Evolutionary conservation across 1,140 invertebrate species (phyloP).

Genomic region (Pomacea maculata): DNA sequence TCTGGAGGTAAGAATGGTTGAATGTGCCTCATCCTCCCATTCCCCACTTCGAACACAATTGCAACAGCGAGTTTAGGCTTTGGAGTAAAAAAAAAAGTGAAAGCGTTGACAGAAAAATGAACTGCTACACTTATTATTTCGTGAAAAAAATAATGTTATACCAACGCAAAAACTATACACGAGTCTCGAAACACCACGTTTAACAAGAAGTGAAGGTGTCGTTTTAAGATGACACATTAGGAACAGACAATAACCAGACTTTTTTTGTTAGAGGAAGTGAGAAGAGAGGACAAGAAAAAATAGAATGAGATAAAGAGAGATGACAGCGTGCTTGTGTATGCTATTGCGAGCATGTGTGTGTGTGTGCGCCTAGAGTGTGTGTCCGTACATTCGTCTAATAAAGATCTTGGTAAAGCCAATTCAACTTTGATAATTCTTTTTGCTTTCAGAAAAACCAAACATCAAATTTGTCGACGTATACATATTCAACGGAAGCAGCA

Average conservation of each 20-base stretch:
- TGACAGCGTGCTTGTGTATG: neutral
- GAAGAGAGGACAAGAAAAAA: neutral
- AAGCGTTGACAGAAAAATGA: neutral
- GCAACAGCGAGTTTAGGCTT: too few relatives aligned
- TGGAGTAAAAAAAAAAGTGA: neutral
- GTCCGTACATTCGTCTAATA: neutral
- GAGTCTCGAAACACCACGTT: neutral
- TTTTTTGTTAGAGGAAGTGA: neutral
- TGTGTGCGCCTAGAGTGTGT: too few relatives aligned
- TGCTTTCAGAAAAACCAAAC: neutral
- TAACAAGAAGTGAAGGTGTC: neutral
- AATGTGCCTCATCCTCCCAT: too few relatives aligned
- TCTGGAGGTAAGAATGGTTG: too few relatives aligned
- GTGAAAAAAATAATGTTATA: neutral
- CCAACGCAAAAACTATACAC: neutral
- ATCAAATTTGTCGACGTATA: neutral
- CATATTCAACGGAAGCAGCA: neutral
- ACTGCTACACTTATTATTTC: neutral
- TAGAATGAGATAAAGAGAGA: neutral
- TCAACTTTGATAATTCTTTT: neutral
- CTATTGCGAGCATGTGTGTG: too few relatives aligned
- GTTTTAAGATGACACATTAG: neutral
- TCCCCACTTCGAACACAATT: too few relatives aligned
- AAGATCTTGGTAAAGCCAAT: neutral
- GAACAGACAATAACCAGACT: neutral